A percentile compares a stretch with the other conserved stretches of the same genome.
Conservation (phyloP, 1,140 invertebrate species). For the Nymphalis io region DNA sequence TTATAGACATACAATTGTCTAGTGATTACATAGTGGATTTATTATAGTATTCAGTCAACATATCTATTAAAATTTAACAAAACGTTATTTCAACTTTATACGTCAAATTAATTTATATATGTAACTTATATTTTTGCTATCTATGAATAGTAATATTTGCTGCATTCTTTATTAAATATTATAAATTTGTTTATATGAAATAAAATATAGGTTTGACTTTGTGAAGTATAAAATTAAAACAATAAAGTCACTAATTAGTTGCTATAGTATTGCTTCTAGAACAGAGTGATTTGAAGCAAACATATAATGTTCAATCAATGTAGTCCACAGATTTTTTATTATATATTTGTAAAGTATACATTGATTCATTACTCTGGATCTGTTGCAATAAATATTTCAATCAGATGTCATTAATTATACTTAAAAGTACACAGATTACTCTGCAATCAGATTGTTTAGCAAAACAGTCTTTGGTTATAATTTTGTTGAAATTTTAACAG, state of each 20-base stretch:
- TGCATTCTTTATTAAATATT: neutral
- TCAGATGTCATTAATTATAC: neutral
- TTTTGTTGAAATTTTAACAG: constrained; percentile 10
- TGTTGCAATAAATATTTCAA: constrained; percentile 8
- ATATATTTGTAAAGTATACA: neutral
- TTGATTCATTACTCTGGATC: neutral
- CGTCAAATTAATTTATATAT: neutral
- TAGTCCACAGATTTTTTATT: neutral
- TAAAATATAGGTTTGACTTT: neutral
- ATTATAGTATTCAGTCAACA: too few relatives aligned
- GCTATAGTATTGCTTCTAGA: neutral
- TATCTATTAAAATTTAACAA: too few relatives aligned
- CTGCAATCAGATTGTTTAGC: constrained; percentile 4
- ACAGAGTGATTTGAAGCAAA: neutral
- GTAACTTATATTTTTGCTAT: neutral
- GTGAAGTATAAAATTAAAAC: neutral
- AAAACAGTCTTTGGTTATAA: constrained; percentile 16
- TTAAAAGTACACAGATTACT: neutral
- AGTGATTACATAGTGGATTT: too few relatives aligned
- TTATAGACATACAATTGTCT: too few relatives aligned
- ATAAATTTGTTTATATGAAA: neutral
- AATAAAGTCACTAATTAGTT: neutral
- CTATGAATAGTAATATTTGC: constrained; percentile 3
- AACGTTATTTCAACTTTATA: neutral
- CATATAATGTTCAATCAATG: neutral